Percentiles rank a stretch among this genome's conserved stretches.
These are phyloP conservation scores for Macrophya alboannulata DNA, from an alignment of 2,888 invertebrate species.

Conservation along the genomic window DNA sequence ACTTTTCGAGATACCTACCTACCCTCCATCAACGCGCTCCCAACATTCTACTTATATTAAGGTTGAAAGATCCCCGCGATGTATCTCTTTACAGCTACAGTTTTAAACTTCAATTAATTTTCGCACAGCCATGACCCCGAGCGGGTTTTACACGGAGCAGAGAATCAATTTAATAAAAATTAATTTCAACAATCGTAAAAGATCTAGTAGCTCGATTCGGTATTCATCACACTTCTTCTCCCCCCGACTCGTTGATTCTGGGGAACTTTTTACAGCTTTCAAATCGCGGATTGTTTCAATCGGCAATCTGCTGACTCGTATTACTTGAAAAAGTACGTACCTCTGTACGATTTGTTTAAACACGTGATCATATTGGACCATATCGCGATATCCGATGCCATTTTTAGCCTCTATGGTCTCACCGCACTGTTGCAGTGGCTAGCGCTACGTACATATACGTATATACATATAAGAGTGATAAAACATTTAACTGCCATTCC, in stretches of 20 bases:
- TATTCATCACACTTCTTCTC: background rate
- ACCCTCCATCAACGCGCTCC: background rate
- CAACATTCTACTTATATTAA: background rate
- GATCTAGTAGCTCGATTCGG: background rate
- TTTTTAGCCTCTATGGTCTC: background rate
- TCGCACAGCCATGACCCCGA: background rate
- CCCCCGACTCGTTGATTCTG: background rate
- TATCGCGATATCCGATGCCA: constrained; percentile 7
- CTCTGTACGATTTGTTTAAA: background rate
- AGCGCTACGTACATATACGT: background rate
- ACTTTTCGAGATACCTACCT: background rate
- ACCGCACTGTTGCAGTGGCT: constrained; percentile 26
- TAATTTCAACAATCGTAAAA: background rate
- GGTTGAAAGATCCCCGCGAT: background rate
- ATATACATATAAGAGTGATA: constrained; percentile 17
- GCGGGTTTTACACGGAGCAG: background rate
- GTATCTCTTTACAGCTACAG: constrained; percentile 4
- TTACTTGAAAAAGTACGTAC: constrained; percentile 8
- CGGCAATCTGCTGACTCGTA: background rate
- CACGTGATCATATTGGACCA: constrained; percentile 14
- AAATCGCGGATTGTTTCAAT: background rate
- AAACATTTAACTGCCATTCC: constrained; percentile 47
- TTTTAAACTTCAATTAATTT: constrained; percentile 40
- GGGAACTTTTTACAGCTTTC: background rate
- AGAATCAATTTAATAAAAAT: constrained; percentile 1